Percentiles rank a stretch among this genome's conserved stretches.
These are phyloP conservation scores for Synanthedon tipuliformis DNA, from an alignment of 2,888 invertebrate species.

Conservation along the genomic window DNA sequence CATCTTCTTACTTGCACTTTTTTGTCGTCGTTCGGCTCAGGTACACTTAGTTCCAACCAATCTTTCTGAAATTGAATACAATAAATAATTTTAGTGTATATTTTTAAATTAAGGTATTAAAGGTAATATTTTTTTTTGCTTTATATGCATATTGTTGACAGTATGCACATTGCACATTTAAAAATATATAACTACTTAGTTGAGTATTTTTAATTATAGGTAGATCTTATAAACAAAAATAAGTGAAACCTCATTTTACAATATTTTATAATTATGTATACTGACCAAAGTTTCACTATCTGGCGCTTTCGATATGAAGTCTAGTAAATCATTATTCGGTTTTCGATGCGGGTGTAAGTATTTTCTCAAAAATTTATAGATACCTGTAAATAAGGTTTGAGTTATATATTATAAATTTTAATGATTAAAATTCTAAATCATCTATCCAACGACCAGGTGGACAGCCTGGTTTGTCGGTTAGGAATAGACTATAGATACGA, in stretches of 20 bases:
- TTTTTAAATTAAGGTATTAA: neutral
- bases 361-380: constrained; percentile 51
- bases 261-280: neutral
- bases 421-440: too few species aligned
- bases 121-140: too few species aligned
- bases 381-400: constrained; percentile 21
- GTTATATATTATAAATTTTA: too few species aligned
- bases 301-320: constrained; percentile 52
- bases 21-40: constrained; percentile 32
- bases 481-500: too few species aligned
- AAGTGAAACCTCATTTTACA: too few species aligned
- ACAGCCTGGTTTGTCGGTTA: too few species aligned
- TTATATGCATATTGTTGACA: too few species aligned
- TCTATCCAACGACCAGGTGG: too few species aligned
- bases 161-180: too few species aligned
- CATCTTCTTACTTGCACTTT: constrained; percentile 4
- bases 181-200: neutral
- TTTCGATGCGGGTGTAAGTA: constrained; percentile 40
- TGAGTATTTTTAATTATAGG: too few species aligned
- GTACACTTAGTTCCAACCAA: constrained; percentile 53
- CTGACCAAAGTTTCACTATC: constrained; percentile 51
- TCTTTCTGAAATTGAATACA: constrained; percentile 36
- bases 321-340: constrained; percentile 50
- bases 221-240: too few species aligned
- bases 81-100: constrained; percentile 1